Percentiles rank a stretch among this genome's conserved stretches.
Evolutionary conservation across 2,113 vertebrate species (phyloP).

Genomic region (Microcebus tavaratra): DNA sequence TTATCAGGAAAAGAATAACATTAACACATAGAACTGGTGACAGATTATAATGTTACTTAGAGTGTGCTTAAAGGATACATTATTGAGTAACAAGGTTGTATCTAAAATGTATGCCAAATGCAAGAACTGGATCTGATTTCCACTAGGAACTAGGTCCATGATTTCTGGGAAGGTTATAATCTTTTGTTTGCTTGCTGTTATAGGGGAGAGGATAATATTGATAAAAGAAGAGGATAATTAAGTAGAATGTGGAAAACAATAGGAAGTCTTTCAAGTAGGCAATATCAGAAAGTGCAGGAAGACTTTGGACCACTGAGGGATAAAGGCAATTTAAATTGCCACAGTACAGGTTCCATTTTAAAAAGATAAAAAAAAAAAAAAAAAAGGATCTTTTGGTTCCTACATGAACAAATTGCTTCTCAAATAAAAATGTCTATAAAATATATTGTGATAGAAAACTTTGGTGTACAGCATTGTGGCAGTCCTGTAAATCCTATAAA

Average conservation of each 20-base stretch:
- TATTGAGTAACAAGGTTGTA: background rate
- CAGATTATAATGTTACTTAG: background rate
- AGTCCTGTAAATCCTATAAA: conserved; percentile 61
- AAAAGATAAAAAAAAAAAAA: background rate
- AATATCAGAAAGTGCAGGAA: background rate
- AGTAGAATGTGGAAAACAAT: background rate
- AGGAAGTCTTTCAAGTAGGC: background rate
- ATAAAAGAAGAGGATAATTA: background rate
- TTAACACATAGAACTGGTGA: background rate
- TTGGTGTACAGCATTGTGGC: background rate
- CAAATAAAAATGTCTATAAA: conserved; percentile 16
- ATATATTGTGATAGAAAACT: conserved; percentile 16
- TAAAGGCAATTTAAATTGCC: background rate
- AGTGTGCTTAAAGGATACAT: background rate
- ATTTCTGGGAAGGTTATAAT: background rate
- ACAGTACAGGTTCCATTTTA: background rate
- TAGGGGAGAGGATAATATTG: background rate
- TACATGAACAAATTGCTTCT: background rate
- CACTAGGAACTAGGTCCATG: background rate
- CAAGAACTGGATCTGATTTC: background rate
- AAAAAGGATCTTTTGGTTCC: background rate
- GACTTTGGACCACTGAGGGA: background rate
- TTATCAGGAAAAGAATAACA: background rate
- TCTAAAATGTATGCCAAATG: background rate
- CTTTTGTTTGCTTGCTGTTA: background rate